Conservation (phyloP, 2,113 vertebrate species). For the Siniperca chuatsi region DNA sequence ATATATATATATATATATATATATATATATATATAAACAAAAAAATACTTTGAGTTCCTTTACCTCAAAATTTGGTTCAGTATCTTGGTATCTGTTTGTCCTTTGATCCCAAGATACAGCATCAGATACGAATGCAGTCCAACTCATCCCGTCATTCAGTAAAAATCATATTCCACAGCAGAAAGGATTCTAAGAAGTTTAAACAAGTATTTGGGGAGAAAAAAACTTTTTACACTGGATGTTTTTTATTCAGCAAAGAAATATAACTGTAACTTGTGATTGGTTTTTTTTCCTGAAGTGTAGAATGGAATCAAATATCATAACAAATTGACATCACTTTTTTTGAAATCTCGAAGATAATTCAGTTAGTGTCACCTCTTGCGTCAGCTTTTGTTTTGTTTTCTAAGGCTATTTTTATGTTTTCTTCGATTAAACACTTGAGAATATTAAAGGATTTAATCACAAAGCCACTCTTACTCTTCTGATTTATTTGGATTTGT, state of each 20-base stretch:
- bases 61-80: slow-evolving; percentile 39
- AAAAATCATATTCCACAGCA: slow-evolving; percentile 5
- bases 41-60: slow-evolving; percentile 33
- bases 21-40: neutral
- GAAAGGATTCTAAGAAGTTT: slow-evolving; percentile 19
- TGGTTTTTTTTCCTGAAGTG: slow-evolving; percentile 5
- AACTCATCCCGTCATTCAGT: slow-evolving; percentile 13
- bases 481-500: slow-evolving; percentile 70
- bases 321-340: slow-evolving; percentile 22
- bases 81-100: slow-evolving; percentile 12
- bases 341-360: slow-evolving; percentile 20
- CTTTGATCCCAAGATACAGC: neutral
- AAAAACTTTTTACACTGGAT: slow-evolving; percentile 43
- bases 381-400: slow-evolving; percentile 63
- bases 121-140: neutral
- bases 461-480: slow-evolving; percentile 63
- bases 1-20: neutral
- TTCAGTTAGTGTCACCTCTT: slow-evolving; percentile 40
- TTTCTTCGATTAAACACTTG: slow-evolving; percentile 71
- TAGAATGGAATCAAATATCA: slow-evolving; percentile 19
- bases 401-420: slow-evolving; percentile 74
- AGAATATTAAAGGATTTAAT: slow-evolving; percentile 80
- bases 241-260: slow-evolving; percentile 49
- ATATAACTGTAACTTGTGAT: slow-evolving; percentile 16
- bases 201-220: slow-evolving; percentile 22